A percentile compares a stretch with the other conserved stretches of the same genome.
phyloP scores from a whole-genome alignment of 2,888 invertebrate genomes.

The Leucoptera coffeella region DNA sequence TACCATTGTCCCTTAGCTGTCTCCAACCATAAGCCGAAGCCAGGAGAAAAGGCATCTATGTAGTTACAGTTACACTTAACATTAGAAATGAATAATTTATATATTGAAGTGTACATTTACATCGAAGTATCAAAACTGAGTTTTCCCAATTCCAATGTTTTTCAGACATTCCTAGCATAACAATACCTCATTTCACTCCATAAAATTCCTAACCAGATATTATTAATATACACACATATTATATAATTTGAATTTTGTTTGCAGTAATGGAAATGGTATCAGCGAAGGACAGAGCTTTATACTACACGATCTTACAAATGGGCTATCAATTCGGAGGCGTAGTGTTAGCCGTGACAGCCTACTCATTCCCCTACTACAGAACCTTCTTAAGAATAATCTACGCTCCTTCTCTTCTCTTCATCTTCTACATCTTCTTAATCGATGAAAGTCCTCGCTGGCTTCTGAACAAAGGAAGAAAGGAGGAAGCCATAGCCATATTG shows the following conservation, averaged over 20 bases:
- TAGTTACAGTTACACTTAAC: too few species aligned
- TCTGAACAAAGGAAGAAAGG: too few species aligned
- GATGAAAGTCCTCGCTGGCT: too few species aligned
- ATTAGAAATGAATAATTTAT: background rate
- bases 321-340: slow-evolving; percentile 54
- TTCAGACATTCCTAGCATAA: too few species aligned
- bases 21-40: background rate
- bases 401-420: slow-evolving; percentile 52
- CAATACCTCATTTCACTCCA: background rate
- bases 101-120: background rate
- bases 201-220: background rate
- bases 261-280: slow-evolving; percentile 57
- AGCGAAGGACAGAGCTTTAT: slow-evolving; percentile 47
- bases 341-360: slow-evolving; percentile 54
- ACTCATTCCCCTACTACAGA: slow-evolving; percentile 57
- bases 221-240: slow-evolving; percentile 3
- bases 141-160: background rate
- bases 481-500: slow-evolving; percentile 51
- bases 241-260: slow-evolving; percentile 8
- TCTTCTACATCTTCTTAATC: slow-evolving; percentile 56
- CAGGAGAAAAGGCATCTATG: too few species aligned
- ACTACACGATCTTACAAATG: slow-evolving; percentile 41
- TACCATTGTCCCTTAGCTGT: background rate
- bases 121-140: background rate
- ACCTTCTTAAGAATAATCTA: slow-evolving; percentile 54